Conservation (phyloP, 2,888 invertebrate genomes). For the Caenorhabditis wallacei region DNA sequence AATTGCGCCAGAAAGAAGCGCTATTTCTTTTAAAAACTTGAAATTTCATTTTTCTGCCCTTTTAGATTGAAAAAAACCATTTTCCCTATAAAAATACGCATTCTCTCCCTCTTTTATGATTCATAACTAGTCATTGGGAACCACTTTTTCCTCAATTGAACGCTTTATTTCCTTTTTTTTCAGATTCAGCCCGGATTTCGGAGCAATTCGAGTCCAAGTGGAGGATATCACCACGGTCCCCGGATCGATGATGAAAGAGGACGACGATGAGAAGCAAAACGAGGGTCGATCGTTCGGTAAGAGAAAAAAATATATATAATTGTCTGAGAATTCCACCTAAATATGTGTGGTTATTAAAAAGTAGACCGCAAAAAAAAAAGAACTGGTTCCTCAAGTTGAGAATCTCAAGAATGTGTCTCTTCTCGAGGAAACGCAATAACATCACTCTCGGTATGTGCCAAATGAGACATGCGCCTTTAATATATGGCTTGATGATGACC, state of each 20-base stretch:
- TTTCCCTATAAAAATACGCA: no score
- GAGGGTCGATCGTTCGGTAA: conserved; percentile 32
- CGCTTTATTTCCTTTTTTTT: conserved; percentile 18
- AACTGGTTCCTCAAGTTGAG: background rate
- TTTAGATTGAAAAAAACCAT: no score
- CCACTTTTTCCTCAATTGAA: background rate
- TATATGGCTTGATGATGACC: conserved; percentile 55
- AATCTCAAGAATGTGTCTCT: conserved; percentile 22
- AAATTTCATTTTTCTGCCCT: no score
- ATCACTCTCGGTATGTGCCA: conserved; percentile 32
- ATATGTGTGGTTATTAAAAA: background rate
- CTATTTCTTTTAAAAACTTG: no score
- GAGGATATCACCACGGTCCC: conserved; percentile 61
- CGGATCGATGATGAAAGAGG: conserved; percentile 20
- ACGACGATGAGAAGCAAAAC: conserved; percentile 41
- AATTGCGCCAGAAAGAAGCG: background rate
- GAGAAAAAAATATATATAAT: conserved; percentile 6
- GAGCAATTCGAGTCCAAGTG: conserved; percentile 64
- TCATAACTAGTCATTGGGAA: conserved; percentile 27
- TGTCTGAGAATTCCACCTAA: conserved; percentile 12
- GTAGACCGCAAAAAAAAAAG: background rate
- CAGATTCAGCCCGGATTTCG: conserved; percentile 64
- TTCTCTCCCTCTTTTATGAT: background rate
- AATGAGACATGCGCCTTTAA: conserved; percentile 55
- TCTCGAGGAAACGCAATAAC: background rate